Conservation (phyloP, 1,140 invertebrate genomes). For the Melipona quadrifasciata region DNA sequence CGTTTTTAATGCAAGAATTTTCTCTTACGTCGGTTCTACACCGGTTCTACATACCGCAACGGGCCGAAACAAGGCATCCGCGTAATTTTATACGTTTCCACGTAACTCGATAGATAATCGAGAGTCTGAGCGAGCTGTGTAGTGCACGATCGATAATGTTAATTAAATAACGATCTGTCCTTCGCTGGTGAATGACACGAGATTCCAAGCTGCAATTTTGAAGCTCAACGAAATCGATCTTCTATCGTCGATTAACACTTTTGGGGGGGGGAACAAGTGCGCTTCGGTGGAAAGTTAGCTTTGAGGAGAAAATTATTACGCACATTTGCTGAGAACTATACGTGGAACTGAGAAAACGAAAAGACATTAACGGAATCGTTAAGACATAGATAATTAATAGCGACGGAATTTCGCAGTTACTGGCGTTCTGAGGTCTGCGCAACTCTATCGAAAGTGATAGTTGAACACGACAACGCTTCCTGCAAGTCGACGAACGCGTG, state of each 20-base stretch:
- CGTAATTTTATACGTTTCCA: slow-evolving; percentile 40
- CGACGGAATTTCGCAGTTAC: slow-evolving; percentile 22
- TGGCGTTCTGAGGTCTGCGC: not conserved
- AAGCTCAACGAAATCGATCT: too few relatives aligned
- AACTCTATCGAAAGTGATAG: slow-evolving; percentile 47
- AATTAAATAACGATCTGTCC: too few relatives aligned
- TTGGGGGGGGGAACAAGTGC: too few relatives aligned
- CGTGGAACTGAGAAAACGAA: not conserved
- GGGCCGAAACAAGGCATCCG: slow-evolving; percentile 28
- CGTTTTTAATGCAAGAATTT: slow-evolving; percentile 48
- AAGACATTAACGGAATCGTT: not conserved
- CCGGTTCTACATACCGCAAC: slow-evolving; percentile 19
- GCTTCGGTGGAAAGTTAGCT: not conserved
- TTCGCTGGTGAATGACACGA: too few relatives aligned
- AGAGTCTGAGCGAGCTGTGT: too few relatives aligned
- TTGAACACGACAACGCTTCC: slow-evolving; percentile 41
- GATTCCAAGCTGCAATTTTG: too few relatives aligned
- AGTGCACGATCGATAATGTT: too few relatives aligned
- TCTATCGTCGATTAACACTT: too few relatives aligned
- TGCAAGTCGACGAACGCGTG: slow-evolving; percentile 24
- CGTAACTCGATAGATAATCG: slow-evolving; percentile 12
- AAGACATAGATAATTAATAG: not conserved
- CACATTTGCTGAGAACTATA: too few relatives aligned
- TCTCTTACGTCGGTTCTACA: slow-evolving; percentile 35
- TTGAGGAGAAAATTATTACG: not conserved